Base-by-base conservation (phyloP, 2,113 vertebrate genomes). In the Riparia riparia region DNA sequence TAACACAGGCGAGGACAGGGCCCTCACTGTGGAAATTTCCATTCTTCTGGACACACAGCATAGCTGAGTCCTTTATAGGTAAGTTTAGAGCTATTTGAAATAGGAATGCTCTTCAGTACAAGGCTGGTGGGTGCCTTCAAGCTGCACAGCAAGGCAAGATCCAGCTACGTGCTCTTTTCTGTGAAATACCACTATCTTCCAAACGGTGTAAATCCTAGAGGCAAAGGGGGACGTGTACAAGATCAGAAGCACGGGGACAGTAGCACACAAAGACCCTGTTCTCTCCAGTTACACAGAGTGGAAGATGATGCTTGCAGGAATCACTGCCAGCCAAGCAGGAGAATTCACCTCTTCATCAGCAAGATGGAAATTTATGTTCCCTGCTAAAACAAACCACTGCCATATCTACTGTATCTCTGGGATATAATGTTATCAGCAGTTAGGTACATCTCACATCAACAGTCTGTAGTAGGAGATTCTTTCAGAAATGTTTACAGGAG, bases 341-440 rank as follows among this genome's bases (percentile, higher is more conserved):
- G 79, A 66, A 96, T 93, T 64, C 20, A 96, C 77, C 53, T 60
- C 31, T 29, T 42, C 50, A 80, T 12, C 45, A 65, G 83, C 82
- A 95, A 97, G 93, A 97, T 47, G 39, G 82, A 79, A 96, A 96
- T 94, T 78, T 42, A 95, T 6, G 8, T 21, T 93, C 58, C 79
- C 71, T 86, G 78, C 37, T 95, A 77, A 93, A 87, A 89, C 83
- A 81, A 87, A 90, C 32, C 60, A 76, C 56, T 72, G 80, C 51
- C 71, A 26, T 45, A 61, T 61, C 93, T 76, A 58, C 47, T 72
- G 76, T 49, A 89, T 89, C 90, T 77, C 32, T 91, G 88, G 71
- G 34, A 90, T 85, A 95, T 76, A 89, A 93, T 0, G 5, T 92
- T 95, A 95, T 73, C 45, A 86, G 49, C 47, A 72, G 82, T 69